Conservation (phyloP, 2,113 vertebrate genomes). For the Rhinichthys klamathensis region DNA sequence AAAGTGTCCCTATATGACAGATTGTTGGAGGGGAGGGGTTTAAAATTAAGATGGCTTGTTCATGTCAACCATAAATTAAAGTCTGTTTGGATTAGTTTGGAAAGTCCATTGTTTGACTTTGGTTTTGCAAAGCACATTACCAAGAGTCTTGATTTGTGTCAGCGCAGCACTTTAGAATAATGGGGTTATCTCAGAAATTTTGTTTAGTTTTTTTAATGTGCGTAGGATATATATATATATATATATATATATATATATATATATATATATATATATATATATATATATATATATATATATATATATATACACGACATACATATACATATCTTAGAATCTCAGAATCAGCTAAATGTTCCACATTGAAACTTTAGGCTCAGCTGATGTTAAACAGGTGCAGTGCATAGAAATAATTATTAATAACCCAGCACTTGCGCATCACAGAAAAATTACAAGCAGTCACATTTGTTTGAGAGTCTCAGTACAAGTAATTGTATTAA, state of each 20-base stretch:
- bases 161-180: slow-evolving; percentile 10
- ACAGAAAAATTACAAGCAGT: not conserved
- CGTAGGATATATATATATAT: no score
- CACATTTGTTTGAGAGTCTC: not conserved
- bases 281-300: no score
- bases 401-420: not conserved
- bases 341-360: not conserved
- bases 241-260: no score
- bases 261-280: no score
- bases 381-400: not conserved
- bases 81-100: not conserved
- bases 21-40: not conserved
- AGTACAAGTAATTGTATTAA: not conserved
- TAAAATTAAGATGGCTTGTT: not conserved
- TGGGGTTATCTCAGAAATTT: not conserved
- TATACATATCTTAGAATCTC: no score
- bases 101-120: not conserved
- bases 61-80: not conserved
- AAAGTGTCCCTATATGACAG: no score
- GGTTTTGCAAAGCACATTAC: not conserved
- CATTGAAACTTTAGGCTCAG: not conserved
- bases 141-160: not conserved
- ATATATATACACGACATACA: no score
- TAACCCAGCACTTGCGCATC: not conserved
- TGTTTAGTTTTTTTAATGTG: no score